Evolutionary conservation across 2,888 invertebrate species (phyloP).

Genomic region (Latheticus oryzae): DNA sequence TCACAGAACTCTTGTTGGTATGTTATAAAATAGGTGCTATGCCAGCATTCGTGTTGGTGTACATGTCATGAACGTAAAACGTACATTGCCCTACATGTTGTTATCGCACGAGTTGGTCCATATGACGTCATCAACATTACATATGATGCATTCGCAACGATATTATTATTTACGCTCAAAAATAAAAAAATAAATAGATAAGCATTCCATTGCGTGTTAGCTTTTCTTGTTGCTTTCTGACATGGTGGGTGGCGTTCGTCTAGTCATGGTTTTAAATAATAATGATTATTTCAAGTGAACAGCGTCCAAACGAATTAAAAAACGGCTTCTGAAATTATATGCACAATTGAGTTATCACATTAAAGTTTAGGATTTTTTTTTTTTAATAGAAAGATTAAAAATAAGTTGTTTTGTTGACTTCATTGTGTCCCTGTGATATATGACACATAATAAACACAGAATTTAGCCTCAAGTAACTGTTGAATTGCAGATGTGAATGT

Average conservation of each 20-base stretch:
- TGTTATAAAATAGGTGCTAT: constrained; percentile 38
- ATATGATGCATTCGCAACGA: neutral
- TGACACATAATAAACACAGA: no score
- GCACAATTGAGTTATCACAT: constrained; percentile 29
- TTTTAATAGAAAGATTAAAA: no score
- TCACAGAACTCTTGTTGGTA: constrained; percentile 30
- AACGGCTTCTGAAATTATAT: constrained; percentile 16
- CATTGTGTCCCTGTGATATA: no score
- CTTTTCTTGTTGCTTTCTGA: constrained; percentile 6
- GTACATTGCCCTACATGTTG: constrained; percentile 47
- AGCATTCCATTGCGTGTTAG: neutral
- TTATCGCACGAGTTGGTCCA: constrained; percentile 37
- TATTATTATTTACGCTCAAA: no score
- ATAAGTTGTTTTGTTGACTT: no score
- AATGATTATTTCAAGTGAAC: constrained; percentile 25
- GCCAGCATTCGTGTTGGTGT: constrained; percentile 42
- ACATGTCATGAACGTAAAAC: constrained; percentile 45
- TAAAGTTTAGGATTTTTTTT: no score
- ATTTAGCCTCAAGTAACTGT: no score
- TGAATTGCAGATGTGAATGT: no score
- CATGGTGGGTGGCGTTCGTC: constrained; percentile 28
- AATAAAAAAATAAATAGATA: no score
- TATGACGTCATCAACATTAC: constrained; percentile 18
- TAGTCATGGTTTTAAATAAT: constrained; percentile 27
- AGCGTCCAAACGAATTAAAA: constrained; percentile 26